A percentile compares a stretch with the other conserved stretches of the same genome.
These are phyloP conservation scores for Spondyliosoma cantharus DNA, from an alignment of 2,797 vertebrate species.

Conservation along the genomic window DNA sequence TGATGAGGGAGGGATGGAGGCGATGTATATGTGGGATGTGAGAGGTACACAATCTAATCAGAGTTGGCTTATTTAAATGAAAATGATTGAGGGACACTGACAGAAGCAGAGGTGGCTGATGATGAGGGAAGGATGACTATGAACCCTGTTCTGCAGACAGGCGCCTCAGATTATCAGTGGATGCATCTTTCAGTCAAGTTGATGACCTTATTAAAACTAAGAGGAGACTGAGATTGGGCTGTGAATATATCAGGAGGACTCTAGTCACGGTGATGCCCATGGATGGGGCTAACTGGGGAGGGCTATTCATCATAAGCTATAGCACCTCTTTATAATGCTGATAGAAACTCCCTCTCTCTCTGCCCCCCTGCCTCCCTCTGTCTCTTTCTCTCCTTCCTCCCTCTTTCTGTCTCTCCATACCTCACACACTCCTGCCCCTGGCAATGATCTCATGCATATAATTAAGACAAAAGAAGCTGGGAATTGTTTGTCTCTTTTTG, in stretches of 20 bases:
- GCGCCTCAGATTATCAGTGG: constrained; percentile 75
- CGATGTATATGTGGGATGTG: constrained; percentile 30
- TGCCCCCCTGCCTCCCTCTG: constrained; percentile 1
- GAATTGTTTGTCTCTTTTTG: constrained; percentile 71
- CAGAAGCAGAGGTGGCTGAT: constrained; percentile 58
- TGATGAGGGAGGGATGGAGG: constrained; percentile 19
- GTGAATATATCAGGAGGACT: constrained; percentile 80
- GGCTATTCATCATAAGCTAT: constrained; percentile 76
- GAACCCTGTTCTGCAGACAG: constrained; percentile 63
- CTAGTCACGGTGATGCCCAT: constrained; percentile 74
- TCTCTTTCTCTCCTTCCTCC: constrained; percentile 42
- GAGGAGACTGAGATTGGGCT: constrained; percentile 79
- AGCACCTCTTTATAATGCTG: constrained; percentile 77
- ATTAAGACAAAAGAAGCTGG: constrained; percentile 77
- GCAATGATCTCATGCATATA: constrained; percentile 78
- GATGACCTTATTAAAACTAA: constrained; percentile 85
- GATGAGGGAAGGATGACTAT: constrained; percentile 60
- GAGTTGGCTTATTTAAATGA: constrained; percentile 65
- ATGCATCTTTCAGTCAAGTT: constrained; percentile 83
- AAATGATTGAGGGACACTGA: constrained; percentile 71
- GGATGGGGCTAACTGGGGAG: constrained; percentile 69
- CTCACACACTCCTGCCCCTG: constrained; percentile 64
- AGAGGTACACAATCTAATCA: constrained; percentile 55
- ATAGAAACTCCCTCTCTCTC: constrained; percentile 61
- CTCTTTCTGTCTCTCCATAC: constrained; percentile 48